Percentiles rank a stretch among this genome's conserved stretches.
Conservation (phyloP, 2,797 vertebrate genomes). For the Sitta carolinensis region DNA sequence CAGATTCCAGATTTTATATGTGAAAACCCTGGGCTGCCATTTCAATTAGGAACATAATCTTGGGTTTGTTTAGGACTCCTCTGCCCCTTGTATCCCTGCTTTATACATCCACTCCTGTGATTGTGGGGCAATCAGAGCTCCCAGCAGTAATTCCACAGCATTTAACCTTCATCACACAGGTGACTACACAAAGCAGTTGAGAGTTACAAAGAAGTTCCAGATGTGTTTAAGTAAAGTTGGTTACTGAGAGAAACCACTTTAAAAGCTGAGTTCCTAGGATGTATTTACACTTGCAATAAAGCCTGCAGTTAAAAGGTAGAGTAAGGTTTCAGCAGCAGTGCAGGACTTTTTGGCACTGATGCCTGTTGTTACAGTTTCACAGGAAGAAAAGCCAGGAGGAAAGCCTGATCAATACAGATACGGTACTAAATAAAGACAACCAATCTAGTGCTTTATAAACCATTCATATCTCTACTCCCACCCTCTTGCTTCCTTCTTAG, state of each 20-base stretch:
- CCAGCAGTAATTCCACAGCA: slow-evolving; percentile 19
- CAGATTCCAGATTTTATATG: slow-evolving; percentile 49
- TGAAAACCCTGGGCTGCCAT: background rate
- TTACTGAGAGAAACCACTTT: slow-evolving; percentile 30
- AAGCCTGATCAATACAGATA: slow-evolving; percentile 1
- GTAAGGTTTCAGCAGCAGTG: background rate
- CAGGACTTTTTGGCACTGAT: background rate
- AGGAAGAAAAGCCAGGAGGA: background rate
- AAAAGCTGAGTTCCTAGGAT: slow-evolving; percentile 1
- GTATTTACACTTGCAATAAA: slow-evolving; percentile 19
- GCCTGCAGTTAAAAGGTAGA: background rate
- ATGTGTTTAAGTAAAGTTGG: slow-evolving; percentile 33
- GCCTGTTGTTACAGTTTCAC: background rate
- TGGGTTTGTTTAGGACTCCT: slow-evolving; percentile 40
- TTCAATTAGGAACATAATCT: slow-evolving; percentile 55
- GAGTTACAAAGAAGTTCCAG: slow-evolving; percentile 56
- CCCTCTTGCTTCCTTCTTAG: background rate
- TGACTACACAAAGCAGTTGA: background rate
- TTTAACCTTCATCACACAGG: slow-evolving; percentile 44
- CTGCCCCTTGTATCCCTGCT: slow-evolving; percentile 16
- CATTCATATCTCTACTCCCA: background rate
- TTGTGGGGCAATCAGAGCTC: background rate
- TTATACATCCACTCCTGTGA: background rate
- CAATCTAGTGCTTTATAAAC: background rate
- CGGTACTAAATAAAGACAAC: background rate